Conservation (phyloP, 2,797 vertebrate genomes). For the Chelmon rostratus region DNA sequence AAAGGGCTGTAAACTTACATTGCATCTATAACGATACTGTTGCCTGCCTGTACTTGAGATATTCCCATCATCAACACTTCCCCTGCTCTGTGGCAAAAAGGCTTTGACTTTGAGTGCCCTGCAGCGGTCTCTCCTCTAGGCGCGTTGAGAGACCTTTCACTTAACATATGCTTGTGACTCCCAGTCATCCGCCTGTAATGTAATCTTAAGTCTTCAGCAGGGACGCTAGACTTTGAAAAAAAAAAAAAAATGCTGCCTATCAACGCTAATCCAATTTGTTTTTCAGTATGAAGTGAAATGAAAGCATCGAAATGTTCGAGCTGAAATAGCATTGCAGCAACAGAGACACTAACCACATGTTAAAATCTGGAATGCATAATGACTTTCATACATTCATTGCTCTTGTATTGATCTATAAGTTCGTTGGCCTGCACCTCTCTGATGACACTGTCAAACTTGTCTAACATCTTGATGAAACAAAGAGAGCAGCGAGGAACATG, state of each 20-base stretch:
- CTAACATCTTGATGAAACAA: neutral
- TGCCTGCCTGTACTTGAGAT: neutral
- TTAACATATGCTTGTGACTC: conserved; percentile 21
- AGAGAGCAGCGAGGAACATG: neutral
- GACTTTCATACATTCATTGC: neutral
- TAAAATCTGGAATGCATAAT: neutral
- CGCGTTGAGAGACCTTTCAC: conserved; percentile 13
- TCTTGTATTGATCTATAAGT: neutral
- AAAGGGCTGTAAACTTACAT: neutral
- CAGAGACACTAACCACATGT: neutral
- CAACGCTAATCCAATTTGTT: conserved; percentile 28
- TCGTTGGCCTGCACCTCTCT: neutral
- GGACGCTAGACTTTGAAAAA: neutral
- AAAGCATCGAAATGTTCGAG: conserved; percentile 28
- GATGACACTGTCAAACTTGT: neutral
- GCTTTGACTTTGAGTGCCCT: conserved; percentile 4
- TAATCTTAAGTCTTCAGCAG: neutral
- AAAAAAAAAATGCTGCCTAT: neutral
- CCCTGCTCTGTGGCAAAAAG: conserved; percentile 3
- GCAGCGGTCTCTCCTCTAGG: neutral
- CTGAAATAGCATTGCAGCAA: neutral
- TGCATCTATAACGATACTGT: neutral
- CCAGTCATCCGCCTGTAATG: conserved; percentile 16
- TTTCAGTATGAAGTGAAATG: neutral
- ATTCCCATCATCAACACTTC: neutral